Base-by-base conservation (phyloP, 2,113 vertebrate genomes). In the Hippocampus comes region DNA sequence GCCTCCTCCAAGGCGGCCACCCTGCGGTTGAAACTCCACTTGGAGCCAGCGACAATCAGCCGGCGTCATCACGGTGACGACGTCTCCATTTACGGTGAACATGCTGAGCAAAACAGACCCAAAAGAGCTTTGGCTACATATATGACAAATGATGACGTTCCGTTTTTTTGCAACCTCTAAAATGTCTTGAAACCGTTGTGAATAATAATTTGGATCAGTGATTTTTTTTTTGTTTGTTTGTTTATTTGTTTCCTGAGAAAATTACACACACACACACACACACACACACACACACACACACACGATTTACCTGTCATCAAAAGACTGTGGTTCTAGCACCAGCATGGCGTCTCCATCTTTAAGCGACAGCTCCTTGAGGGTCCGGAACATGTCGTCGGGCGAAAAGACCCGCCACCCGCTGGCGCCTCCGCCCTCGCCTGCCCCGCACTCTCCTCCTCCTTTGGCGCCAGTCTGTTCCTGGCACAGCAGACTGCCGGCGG, bases 21-120 rank as follows among this genome's bases (percentile, higher is more conserved):
- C 74, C 18, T 49, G 63, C 11, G 92, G 93, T 23, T 82, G 82
- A 86, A 94, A 94, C 84, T 93, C 93, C 71, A 99, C 94, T 76
- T 94, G 93, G 30, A 99, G 91, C 95, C 95, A 97, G 76, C 93
- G 92, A 78, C 92, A 93, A 83, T 94, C 93, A 1, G 90, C 92
- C 0, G 92, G 92, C 2, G 92, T 93, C 2, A 87, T 91, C 86
- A 94, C 91, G 0, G 92, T 93, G 66, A 94, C 87, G 2, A 91
- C 66, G 7, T 92, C 91, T 60, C 91, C 93, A 1, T 83, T 91
- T 17, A 81, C 70, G 21, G 80, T 89, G 69, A 93, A 93, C 55
- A 91, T 53, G 68, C 93, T 94, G 70, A 67, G 43, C 25, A 67
- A 56, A 72, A 63, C 27, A 5, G 15, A 57, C 20, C 10, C 21